phyloP scores from a whole-genome alignment of 2,113 vertebrate species.

The Pseudois nayaur region DNA sequence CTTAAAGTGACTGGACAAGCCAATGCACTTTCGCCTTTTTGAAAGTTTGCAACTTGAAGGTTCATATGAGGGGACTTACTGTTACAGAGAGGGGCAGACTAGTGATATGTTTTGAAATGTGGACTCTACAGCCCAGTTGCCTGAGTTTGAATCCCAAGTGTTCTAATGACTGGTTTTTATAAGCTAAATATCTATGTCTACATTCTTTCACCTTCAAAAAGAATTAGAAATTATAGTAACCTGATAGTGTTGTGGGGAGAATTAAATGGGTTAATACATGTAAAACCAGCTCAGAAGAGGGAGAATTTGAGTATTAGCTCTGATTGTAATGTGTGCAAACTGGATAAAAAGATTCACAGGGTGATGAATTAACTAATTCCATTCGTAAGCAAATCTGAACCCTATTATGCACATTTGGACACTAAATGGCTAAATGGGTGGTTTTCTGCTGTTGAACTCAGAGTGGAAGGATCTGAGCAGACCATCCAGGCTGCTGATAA shows the following conservation, averaged over 20 bases:
- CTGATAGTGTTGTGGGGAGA: not conserved
- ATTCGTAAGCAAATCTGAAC: not conserved
- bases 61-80: not conserved
- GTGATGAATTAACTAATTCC: not conserved
- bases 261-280: not conserved
- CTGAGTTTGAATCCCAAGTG: not conserved
- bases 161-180: not conserved
- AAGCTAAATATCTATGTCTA: not conserved
- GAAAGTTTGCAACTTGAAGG: not conserved
- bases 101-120: not conserved
- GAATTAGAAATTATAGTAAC: not conserved
- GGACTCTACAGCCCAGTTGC: not conserved
- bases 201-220: not conserved
- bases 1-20: not conserved
- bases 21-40: not conserved
- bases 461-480: not conserved
- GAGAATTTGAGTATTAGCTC: not conserved
- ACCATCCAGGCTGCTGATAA: rapidly evolving
- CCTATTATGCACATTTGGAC: not conserved
- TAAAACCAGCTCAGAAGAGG: not conserved
- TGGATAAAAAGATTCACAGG: not conserved
- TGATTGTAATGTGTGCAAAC: not conserved
- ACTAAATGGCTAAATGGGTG: not conserved
- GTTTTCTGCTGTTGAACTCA: not conserved
- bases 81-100: not conserved